These are phyloP conservation scores for Pammene fasciana DNA, from an alignment of 2,888 invertebrate species.

Conservation along the genomic window DNA sequence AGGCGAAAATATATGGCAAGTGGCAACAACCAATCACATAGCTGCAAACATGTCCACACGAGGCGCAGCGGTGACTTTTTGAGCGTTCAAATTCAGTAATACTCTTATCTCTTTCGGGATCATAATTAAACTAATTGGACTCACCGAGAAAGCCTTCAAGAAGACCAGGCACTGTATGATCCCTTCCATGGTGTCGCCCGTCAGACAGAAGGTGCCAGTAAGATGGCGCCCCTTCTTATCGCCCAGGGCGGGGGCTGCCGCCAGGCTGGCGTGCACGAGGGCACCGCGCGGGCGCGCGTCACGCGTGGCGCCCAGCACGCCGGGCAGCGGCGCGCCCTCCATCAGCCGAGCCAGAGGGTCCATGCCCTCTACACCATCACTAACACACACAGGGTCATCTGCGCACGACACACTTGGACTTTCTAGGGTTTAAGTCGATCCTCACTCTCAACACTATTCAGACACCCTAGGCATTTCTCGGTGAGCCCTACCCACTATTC, in stretches of 20 bases:
- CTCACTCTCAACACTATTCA: not conserved
- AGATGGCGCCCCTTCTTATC: conserved; percentile 91
- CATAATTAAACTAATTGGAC: conserved; percentile 53
- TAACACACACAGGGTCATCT: conserved; percentile 33
- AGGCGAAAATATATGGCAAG: no score
- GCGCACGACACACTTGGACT: not conserved
- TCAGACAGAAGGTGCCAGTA: conserved; percentile 94
- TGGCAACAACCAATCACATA: no score
- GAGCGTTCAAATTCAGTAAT: no score
- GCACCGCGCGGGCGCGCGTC: conserved; percentile 86
- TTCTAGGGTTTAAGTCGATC: not conserved
- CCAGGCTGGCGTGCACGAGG: conserved; percentile 90
- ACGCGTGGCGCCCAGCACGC: conserved; percentile 79
- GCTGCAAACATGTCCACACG: no score
- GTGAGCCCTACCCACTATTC: no score
- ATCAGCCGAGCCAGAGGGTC: conserved; percentile 92
- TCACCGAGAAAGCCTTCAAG: conserved; percentile 96
- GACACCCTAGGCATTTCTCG: not conserved
- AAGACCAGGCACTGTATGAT: conserved; percentile 96
- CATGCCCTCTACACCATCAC: conserved; percentile 75
- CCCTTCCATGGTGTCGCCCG: conserved; percentile 96
- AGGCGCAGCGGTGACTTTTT: no score
- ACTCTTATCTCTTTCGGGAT: no score
- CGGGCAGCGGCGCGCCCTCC: conserved; percentile 88
- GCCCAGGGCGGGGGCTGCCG: conserved; percentile 87